These are phyloP conservation scores for Coelinius sp. DNA, from an alignment of 2,888 invertebrate species.

Conservation along the genomic window DNA sequence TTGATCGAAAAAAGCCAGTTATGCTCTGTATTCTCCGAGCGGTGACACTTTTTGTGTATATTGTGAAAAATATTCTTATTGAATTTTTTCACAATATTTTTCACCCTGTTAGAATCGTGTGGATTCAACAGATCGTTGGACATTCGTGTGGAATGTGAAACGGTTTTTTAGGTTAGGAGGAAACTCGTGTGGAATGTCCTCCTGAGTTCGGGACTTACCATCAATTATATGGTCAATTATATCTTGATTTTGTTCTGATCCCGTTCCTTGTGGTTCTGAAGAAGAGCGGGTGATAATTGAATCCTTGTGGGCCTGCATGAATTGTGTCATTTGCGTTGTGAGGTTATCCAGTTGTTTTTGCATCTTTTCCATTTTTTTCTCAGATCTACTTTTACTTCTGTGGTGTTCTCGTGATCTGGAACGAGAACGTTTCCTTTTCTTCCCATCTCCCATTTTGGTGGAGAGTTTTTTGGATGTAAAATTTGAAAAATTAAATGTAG, in stretches of 20 bases:
- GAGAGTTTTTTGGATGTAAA: neutral
- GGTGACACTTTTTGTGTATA: constrained; percentile 1
- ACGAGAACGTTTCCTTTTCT: neutral
- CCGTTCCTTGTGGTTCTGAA: neutral
- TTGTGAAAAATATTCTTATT: neutral
- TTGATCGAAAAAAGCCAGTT: neutral
- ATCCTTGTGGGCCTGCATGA: neutral
- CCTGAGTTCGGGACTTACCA: neutral
- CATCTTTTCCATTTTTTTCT: constrained; percentile 1
- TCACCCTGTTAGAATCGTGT: constrained; percentile 2
- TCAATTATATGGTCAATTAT: neutral
- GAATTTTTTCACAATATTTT: neutral
- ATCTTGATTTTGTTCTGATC: neutral
- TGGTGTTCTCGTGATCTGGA: neutral
- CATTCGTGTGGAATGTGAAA: constrained; percentile 9
- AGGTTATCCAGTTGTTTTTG: constrained; percentile 13
- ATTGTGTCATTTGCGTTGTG: neutral
- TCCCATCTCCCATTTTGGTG: neutral
- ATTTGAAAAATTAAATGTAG: neutral
- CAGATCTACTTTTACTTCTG: neutral
- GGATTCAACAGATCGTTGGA: neutral
- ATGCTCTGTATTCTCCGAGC: neutral
- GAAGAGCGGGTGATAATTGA: no score
- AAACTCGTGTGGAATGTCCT: constrained; percentile 12
- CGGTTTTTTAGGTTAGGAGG: neutral